phyloP scores from a whole-genome alignment of 2,113 vertebrate species.

The Chaenogobius annularis region DNA sequence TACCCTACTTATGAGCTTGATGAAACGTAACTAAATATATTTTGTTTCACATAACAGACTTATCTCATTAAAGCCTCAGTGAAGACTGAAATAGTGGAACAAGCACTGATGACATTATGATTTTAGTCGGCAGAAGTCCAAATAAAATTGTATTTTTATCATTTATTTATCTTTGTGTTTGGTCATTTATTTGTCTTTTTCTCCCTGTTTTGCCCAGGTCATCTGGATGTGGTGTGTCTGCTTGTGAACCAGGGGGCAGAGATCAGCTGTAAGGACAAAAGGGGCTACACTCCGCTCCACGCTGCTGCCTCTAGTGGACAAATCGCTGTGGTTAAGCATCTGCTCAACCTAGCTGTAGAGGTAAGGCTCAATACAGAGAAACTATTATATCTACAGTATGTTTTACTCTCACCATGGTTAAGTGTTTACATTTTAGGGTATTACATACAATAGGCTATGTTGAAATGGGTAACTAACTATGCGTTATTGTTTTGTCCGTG shows the following conservation, averaged over 20 bases:
- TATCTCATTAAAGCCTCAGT: neutral
- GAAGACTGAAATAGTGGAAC: neutral
- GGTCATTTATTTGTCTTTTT: neutral
- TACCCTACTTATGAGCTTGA: neutral
- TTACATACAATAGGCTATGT: no score
- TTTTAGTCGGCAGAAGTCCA: neutral
- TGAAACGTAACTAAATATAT: neutral
- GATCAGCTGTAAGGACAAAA: slow-evolving; percentile 94
- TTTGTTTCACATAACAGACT: neutral
- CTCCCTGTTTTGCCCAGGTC: slow-evolving; percentile 75
- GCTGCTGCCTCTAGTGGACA: slow-evolving; percentile 92
- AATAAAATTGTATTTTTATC: neutral
- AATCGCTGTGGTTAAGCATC: slow-evolving; percentile 89
- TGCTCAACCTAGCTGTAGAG: slow-evolving; percentile 93
- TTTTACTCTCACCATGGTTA: no score
- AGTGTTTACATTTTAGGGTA: no score
- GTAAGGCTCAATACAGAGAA: slow-evolving; percentile 59
- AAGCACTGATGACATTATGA: neutral
- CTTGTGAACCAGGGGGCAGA: slow-evolving; percentile 92
- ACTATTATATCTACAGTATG: no score
- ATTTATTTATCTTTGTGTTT: neutral
- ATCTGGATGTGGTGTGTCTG: slow-evolving; percentile 90
- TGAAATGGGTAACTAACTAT: no score
- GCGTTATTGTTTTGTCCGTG: neutral
- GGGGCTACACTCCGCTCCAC: slow-evolving; percentile 93